phyloP scores from a whole-genome alignment of 2,888 invertebrate species.

The Pristionchus arcanus region DNA sequence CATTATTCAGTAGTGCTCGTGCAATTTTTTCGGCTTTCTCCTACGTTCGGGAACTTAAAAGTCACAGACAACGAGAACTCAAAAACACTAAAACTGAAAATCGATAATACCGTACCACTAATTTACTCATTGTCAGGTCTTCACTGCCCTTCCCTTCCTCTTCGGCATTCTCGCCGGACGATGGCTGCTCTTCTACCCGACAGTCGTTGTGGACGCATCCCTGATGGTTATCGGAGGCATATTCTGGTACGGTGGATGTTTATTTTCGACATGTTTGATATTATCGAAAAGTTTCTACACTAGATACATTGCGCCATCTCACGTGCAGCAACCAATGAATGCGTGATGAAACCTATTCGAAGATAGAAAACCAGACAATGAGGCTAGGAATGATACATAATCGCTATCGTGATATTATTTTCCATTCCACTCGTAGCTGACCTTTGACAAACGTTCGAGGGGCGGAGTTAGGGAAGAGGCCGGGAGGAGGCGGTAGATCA shows the following conservation, averaged over 20 bases:
- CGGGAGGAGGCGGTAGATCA: too few species aligned
- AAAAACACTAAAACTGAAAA: neutral
- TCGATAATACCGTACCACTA: neutral
- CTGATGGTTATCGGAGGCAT: constrained; percentile 61
- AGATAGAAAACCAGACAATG: too few species aligned
- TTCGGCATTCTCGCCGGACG: constrained; percentile 58
- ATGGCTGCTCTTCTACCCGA: constrained; percentile 58
- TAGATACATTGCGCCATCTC: neutral
- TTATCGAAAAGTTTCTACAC: too few species aligned
- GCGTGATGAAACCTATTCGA: neutral
- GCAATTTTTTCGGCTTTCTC: neutral
- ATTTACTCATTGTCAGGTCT: neutral
- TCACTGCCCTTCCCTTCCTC: constrained; percentile 56
- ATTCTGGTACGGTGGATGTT: constrained; percentile 60
- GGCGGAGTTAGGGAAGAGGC: too few species aligned
- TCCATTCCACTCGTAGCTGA: too few species aligned
- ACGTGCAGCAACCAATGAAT: neutral
- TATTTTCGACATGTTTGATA: too few species aligned
- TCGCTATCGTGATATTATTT: too few species aligned
- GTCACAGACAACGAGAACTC: neutral
- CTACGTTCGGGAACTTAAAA: neutral
- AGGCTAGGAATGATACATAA: too few species aligned
- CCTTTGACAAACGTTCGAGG: too few species aligned
- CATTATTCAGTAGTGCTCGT: too few species aligned
- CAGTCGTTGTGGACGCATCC: constrained; percentile 58